These are phyloP conservation scores for Amphilophus citrinellus DNA, from an alignment of 2,113 vertebrate genomes.

Conservation along the genomic window DNA sequence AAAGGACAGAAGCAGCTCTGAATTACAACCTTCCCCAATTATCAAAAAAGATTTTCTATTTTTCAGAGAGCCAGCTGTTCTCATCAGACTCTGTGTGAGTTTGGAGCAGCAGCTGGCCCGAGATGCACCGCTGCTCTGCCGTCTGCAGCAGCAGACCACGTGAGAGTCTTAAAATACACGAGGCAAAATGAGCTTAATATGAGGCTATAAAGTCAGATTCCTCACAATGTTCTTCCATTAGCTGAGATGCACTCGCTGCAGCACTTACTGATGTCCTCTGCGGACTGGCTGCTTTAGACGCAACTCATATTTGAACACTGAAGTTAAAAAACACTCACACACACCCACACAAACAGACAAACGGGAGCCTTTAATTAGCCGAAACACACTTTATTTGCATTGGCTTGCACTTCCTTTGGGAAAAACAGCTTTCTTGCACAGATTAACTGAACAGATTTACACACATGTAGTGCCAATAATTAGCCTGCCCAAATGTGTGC, in stretches of 20 bases:
- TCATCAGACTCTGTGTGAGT: conserved; percentile 10
- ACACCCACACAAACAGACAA: conserved; percentile 5
- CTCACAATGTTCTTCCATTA: conserved; percentile 66
- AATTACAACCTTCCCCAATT: conserved; percentile 73
- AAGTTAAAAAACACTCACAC: background rate
- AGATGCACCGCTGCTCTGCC: conserved; percentile 17
- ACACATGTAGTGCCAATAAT: conserved; percentile 19
- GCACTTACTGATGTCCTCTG: background rate
- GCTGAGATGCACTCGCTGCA: conserved; percentile 17
- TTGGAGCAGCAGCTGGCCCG: conserved; percentile 39
- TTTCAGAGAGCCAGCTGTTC: conserved; percentile 63
- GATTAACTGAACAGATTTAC: conserved; percentile 8
- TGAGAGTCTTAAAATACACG: conserved; percentile 66
- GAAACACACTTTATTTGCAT: conserved; percentile 12
- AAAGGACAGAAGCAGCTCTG: conserved; percentile 62
- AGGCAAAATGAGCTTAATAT: conserved; percentile 43
- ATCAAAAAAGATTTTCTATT: conserved; percentile 65
- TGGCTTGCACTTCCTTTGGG: conserved; percentile 14
- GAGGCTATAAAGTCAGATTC: conserved; percentile 52
- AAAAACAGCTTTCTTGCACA: conserved; percentile 2
- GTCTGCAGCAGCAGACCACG: conserved; percentile 52
- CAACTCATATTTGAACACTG: background rate
- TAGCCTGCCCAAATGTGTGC: background rate
- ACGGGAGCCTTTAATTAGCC: background rate
- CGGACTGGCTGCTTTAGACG: background rate